Conservation (phyloP, 2,888 invertebrate genomes). For the Thecophora atra region DNA sequence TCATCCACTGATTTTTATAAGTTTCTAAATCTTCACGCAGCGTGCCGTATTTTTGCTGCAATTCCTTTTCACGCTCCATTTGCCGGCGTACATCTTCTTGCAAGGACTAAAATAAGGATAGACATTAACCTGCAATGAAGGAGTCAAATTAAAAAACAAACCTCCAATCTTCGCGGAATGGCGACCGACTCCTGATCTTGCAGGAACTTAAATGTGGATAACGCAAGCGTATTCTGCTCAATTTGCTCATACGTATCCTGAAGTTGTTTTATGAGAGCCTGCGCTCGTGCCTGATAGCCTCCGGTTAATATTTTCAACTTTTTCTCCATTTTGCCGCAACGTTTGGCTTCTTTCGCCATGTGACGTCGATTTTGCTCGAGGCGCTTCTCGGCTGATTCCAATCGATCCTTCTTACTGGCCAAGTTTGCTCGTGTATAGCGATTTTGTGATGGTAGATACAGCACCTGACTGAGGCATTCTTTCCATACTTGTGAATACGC, state of each 20-base stretch:
- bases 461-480: constrained; percentile 91
- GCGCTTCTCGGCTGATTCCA: constrained; percentile 92
- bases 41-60: constrained; percentile 85
- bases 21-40: constrained; percentile 74
- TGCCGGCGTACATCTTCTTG: constrained; percentile 93
- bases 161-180: constrained; percentile 89
- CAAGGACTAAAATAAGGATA: constrained; percentile 73
- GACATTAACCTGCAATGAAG: not conserved
- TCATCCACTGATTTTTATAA: constrained; percentile 44
- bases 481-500: constrained; percentile 97
- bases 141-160: constrained; percentile 55
- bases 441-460: constrained; percentile 91
- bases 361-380: constrained; percentile 92
- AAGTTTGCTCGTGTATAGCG: constrained; percentile 93
- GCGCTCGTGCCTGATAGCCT: constrained; percentile 84
- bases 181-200: constrained; percentile 90
- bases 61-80: constrained; percentile 86
- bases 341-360: constrained; percentile 97
- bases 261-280: constrained; percentile 86
- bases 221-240: constrained; percentile 88
- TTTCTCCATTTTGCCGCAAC: constrained; percentile 97
- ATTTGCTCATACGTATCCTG: constrained; percentile 88
- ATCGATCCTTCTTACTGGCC: constrained; percentile 94
- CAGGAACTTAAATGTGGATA: constrained; percentile 90
- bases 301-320: constrained; percentile 95